A percentile compares a stretch with the other conserved stretches of the same genome.
Conservation (phyloP, 2,113 vertebrate species). For the Phalacrocorax pelagicus region DNA sequence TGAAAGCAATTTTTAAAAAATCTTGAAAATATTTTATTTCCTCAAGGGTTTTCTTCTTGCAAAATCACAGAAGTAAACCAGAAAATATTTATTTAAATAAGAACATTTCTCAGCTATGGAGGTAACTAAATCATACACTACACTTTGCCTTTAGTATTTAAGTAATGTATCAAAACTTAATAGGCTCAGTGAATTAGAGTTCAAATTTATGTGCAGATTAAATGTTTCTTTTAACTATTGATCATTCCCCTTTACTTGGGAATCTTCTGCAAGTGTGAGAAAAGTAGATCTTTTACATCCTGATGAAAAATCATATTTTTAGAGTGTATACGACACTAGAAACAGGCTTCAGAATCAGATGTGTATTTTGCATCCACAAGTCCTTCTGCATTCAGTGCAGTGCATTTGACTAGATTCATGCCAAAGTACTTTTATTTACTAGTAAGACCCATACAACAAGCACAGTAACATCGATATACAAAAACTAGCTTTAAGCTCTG, state of each 20-base stretch:
- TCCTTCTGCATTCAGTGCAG: not conserved
- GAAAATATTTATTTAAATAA: not conserved
- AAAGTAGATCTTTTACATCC: not conserved
- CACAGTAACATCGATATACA: too few species aligned
- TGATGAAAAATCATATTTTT: not conserved
- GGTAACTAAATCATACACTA: not conserved
- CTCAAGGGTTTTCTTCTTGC: not conserved
- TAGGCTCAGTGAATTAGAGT: not conserved
- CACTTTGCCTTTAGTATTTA: not conserved
- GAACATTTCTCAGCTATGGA: not conserved
- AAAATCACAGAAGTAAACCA: not conserved
- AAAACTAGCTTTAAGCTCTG: not conserved
- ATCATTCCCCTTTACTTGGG: not conserved
- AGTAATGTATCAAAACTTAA: not conserved
- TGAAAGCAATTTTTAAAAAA: not conserved
- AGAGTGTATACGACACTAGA: not conserved
- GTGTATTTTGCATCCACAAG: not conserved
- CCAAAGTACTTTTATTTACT: not conserved
- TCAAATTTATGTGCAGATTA: not conserved
- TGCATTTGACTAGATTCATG: not conserved
- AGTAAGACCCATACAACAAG: not conserved
- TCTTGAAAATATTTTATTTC: not conserved
- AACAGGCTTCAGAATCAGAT: not conserved
- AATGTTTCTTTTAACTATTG: not conserved
- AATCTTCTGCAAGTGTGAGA: not conserved